Percentiles rank a stretch among this genome's conserved stretches.
phyloP scores from a whole-genome alignment of 2,797 vertebrate species.

The Lycodopsis pacificus region DNA sequence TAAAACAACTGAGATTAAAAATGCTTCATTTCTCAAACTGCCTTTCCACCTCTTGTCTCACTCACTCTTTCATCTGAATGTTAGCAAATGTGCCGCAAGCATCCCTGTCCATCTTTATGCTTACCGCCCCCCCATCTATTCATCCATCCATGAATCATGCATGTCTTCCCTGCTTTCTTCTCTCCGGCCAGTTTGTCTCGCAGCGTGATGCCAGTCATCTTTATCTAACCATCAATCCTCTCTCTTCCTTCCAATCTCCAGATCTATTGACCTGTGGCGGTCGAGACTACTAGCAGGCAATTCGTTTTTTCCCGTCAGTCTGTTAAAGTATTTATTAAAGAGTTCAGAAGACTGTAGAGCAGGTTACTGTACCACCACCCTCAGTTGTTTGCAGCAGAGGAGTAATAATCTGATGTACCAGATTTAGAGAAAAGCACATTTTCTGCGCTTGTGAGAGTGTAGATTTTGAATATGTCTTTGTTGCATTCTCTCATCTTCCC shows the following conservation, averaged over 20 bases:
- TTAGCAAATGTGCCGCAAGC: conserved; percentile 22
- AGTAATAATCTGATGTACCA: conserved; percentile 17
- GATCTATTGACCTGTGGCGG: conserved; percentile 18
- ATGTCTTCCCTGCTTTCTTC: conserved; percentile 30
- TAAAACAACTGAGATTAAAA: conserved; percentile 28
- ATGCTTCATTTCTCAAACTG: conserved; percentile 22
- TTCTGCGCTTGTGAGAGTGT: conserved; percentile 26
- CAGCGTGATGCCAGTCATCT: conserved; percentile 46
- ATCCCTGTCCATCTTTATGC: conserved; percentile 34
- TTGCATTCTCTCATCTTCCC: conserved; percentile 37
- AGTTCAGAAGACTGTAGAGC: conserved; percentile 19
- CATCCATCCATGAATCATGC: conserved; percentile 51
- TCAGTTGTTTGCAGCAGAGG: conserved; percentile 18
- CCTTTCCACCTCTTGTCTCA: conserved; percentile 7
- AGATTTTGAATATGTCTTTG: conserved; percentile 34
- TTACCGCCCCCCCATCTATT: conserved; percentile 6
- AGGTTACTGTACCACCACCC: conserved; percentile 13
- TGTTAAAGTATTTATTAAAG: conserved; percentile 46
- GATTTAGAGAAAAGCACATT: conserved; percentile 19
- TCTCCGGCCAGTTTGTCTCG: conserved; percentile 48
- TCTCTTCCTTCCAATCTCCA: conserved; percentile 17
- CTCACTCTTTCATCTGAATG: conserved; percentile 25
- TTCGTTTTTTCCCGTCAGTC: conserved; percentile 14
- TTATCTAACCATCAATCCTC: conserved; percentile 49
- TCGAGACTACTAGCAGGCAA: not conserved